Conservation (phyloP, 2,888 invertebrate species). For the Malacosoma neustria region DNA sequence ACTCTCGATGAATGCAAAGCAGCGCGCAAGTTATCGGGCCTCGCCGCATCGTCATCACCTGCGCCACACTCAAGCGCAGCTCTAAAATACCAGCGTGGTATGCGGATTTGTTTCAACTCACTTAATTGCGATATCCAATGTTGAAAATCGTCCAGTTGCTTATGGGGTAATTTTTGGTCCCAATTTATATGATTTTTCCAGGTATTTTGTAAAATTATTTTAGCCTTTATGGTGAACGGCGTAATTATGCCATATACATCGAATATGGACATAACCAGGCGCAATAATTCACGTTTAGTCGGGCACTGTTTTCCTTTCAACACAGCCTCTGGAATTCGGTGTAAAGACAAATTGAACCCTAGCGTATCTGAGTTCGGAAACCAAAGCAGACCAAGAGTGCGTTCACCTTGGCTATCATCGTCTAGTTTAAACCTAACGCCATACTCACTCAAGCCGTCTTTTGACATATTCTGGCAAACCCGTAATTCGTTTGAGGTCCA, state of each 20-base stretch:
- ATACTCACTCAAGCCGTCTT: neutral
- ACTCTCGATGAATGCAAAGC: too few species aligned
- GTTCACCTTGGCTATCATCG: neutral
- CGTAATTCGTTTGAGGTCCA: neutral
- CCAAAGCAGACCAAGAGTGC: constrained; percentile 14
- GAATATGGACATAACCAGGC: constrained; percentile 14
- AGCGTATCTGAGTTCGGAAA: constrained; percentile 7
- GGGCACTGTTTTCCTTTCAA: constrained; percentile 7
- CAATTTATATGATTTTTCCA: constrained; percentile 8
- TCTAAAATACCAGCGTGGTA: constrained; percentile 6
- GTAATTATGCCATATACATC: constrained; percentile 12
- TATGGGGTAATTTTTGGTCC: neutral
- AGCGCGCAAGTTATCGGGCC: too few species aligned
- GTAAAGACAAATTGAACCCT: constrained; percentile 10
- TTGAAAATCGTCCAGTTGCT: constrained; percentile 1
- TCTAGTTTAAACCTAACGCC: neutral
- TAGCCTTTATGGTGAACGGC: constrained; percentile 14
- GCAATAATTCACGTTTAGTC: constrained; percentile 10
- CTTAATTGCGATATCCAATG: constrained; percentile 3
- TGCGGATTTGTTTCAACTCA: neutral
- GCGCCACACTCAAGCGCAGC: too few species aligned
- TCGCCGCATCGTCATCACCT: too few species aligned
- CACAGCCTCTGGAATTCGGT: constrained; percentile 9
- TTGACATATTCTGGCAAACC: neutral
- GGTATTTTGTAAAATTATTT: constrained; percentile 13